These are phyloP conservation scores for Amazonetta brasiliensis DNA, from an alignment of 2,797 vertebrate genomes.

Conservation along the genomic window DNA sequence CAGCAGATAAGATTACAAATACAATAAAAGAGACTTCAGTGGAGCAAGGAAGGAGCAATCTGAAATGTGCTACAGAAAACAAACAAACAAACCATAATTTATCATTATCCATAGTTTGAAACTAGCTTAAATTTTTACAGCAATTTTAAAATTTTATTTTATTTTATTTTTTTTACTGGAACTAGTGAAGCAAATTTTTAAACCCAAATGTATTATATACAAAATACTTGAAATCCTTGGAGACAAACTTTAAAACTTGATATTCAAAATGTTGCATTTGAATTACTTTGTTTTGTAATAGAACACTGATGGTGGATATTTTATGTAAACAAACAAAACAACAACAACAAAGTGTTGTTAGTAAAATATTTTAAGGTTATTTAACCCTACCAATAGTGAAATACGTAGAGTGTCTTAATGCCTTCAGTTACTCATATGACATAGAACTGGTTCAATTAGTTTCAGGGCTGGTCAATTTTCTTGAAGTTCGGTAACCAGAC, in stretches of 20 bases:
- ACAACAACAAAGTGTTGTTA: neutral
- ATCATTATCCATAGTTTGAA: neutral
- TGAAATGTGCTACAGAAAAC: neutral
- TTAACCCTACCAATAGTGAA: neutral
- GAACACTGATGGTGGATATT: neutral
- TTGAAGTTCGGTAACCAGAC: neutral
- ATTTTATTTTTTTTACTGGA: neutral
- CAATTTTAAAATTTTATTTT: too few species aligned
- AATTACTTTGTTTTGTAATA: neutral
- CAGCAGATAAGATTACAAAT: neutral
- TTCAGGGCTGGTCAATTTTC: neutral
- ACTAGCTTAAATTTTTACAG: neutral
- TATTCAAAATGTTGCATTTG: neutral
- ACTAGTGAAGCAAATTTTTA: neutral
- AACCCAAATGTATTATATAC: accelerated
- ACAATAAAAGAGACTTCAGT: neutral
- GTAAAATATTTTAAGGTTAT: neutral
- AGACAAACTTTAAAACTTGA: neutral
- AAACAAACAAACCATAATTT: neutral
- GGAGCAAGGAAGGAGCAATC: neutral
- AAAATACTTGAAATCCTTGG: neutral
- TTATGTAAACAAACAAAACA: neutral
- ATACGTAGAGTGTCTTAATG: neutral
- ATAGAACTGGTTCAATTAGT: neutral
- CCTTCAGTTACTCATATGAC: neutral